Evolutionary conservation across 2,888 invertebrate genomes (phyloP).

Genomic region (Andrena fulva): DNA sequence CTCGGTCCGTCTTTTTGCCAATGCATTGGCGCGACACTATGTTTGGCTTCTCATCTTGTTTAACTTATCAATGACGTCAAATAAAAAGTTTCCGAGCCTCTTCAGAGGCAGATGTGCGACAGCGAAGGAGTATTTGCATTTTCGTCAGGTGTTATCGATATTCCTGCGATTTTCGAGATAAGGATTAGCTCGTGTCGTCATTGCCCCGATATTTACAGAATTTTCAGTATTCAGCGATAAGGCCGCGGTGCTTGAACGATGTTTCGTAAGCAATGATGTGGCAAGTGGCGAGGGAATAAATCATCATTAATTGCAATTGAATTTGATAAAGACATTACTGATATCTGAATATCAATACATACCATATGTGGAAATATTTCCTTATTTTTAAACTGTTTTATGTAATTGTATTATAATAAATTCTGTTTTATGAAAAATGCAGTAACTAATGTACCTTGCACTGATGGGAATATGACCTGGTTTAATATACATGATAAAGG

Average conservation of each 20-base stretch:
- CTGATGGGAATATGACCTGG: too few species aligned
- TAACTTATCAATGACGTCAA: constrained; percentile 9
- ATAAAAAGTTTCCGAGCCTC: constrained; percentile 7
- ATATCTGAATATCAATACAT: neutral
- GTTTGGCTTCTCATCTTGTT: constrained; percentile 16
- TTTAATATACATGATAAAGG: neutral
- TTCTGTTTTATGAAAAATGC: neutral
- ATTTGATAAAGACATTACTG: neutral
- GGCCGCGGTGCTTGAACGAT: neutral
- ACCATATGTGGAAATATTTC: too few species aligned
- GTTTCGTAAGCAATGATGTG: neutral
- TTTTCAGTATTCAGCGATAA: constrained; percentile 18
- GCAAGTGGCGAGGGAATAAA: neutral
- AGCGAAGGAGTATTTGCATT: constrained; percentile 17
- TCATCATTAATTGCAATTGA: neutral
- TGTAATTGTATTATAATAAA: neutral
- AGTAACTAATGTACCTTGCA: neutral
- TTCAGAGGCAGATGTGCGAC: neutral
- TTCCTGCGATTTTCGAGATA: constrained; percentile 3
- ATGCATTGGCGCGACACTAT: constrained; percentile 2
- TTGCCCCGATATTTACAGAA: neutral
- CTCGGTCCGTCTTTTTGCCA: neutral
- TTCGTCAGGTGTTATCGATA: constrained; percentile 10
- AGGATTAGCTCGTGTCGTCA: constrained; percentile 22
- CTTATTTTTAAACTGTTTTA: too few species aligned